Base-by-base conservation (phyloP, 2,888 invertebrate species). In the Flabesymbios commensalis region DNA sequence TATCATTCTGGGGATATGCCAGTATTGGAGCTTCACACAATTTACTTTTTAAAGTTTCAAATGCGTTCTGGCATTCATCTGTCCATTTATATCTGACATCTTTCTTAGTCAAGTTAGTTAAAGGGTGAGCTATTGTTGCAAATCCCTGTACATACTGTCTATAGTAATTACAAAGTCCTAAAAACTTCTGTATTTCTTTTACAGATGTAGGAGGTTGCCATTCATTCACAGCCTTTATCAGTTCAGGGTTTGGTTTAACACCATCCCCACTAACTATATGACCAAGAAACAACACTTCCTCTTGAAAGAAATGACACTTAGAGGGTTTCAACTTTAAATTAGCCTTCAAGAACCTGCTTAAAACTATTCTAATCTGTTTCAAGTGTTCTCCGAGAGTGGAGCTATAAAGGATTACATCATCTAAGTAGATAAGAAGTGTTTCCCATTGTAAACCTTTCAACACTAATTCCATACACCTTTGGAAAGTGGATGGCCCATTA, bases 301-400 rank as follows among this genome's bases (percentile, higher is more conserved):
- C 14, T 29, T 49, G 26, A 14, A 63, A 49, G 5, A 60, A 39
- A 4, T 24, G 24, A 36, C 63, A 63, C 31, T 61, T 63, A 17
- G 17, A 17, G 4, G 29, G 24, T 22, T 36, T n/a, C 41, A 63
- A 28, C 17, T 31, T 42, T 19, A 17, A 28, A 5, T 59, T 57
- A n/a, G 60, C 60, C 17, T 31, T 17, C 2, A n/a, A 52, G 1
- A 69, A 48, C 19, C 64, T 19, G 14, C 57, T 22, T 26, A 70
- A 65, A 10, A 70, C 57, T 43, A 61, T 45, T n/a, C 65, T 59
- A n/a, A 69, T 42, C 48, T 57, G 43, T 17, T 53, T 22, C n/a
- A 60, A 14, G 24, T 57, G 56, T 33, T 49, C 39, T 4, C 56
- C 39, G 14, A 57, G 24, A 7, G 26, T 32, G 4, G 36, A 26